Conservation (phyloP, 2,797 vertebrate species). For the Sibirionetta formosa region DNA sequence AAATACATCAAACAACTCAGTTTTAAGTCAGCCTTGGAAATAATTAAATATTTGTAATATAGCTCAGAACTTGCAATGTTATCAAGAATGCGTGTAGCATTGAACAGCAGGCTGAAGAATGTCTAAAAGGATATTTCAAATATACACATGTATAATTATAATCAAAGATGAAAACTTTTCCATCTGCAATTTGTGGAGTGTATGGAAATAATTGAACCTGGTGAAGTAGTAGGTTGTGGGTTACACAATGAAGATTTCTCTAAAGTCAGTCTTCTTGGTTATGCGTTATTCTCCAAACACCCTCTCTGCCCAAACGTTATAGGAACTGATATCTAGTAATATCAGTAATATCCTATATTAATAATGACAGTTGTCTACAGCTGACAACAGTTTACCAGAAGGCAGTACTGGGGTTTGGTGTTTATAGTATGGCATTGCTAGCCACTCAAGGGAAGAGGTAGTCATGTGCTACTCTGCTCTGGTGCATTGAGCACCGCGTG, state of each 20-base stretch:
- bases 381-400: background rate
- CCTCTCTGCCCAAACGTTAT: rapidly evolving
- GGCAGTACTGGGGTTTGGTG: background rate
- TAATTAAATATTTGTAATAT: background rate
- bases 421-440: background rate
- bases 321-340: no score
- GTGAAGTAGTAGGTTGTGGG: background rate
- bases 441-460: no score
- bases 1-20: background rate
- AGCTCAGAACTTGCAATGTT: rapidly evolving
- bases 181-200: background rate
- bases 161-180: background rate
- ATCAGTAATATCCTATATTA: background rate
- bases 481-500: no score
- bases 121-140: background rate
- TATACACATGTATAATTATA: background rate
- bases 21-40: background rate
- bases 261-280: background rate
- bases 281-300: rapidly evolving
- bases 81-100: background rate
- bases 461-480: no score
- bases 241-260: background rate
- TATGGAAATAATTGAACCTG: background rate
- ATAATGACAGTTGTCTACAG: background rate
- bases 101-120: background rate